Conservation (phyloP, 2,113 vertebrate species). For the Rhinolophus sinicus region DNA sequence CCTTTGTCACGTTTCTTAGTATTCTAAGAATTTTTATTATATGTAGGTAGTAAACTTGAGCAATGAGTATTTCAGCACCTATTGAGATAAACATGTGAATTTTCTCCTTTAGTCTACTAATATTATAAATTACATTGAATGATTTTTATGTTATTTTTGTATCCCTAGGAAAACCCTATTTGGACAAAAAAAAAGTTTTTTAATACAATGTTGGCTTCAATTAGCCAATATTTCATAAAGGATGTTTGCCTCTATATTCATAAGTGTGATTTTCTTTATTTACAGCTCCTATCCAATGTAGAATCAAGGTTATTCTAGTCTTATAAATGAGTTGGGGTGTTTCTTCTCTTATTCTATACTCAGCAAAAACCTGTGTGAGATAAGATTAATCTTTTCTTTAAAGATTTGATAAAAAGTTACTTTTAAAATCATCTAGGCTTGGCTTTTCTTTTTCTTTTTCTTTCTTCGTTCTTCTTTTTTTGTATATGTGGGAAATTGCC, state of each 20-base stretch:
- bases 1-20: neutral
- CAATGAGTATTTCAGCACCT: neutral
- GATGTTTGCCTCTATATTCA: neutral
- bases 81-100: neutral
- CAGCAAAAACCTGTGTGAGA: neutral
- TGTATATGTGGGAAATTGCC: neutral
- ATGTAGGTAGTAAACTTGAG: neutral
- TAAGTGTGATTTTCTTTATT: neutral
- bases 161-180: neutral
- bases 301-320: neutral
- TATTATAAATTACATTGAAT: neutral
- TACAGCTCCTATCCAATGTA: neutral
- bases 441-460: neutral
- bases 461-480: no score
- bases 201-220: neutral
- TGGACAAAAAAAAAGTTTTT: neutral
- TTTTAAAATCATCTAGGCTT: neutral
- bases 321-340: neutral
- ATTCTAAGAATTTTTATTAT: neutral
- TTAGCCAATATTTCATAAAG: constrained; percentile 2
- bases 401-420: neutral
- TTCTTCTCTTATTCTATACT: neutral
- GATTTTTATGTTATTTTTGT: constrained; percentile 3
- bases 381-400: constrained; percentile 1
- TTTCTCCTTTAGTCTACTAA: neutral